Base-by-base conservation (phyloP, 2,113 vertebrate genomes). In the Sinosuthora webbiana region DNA sequence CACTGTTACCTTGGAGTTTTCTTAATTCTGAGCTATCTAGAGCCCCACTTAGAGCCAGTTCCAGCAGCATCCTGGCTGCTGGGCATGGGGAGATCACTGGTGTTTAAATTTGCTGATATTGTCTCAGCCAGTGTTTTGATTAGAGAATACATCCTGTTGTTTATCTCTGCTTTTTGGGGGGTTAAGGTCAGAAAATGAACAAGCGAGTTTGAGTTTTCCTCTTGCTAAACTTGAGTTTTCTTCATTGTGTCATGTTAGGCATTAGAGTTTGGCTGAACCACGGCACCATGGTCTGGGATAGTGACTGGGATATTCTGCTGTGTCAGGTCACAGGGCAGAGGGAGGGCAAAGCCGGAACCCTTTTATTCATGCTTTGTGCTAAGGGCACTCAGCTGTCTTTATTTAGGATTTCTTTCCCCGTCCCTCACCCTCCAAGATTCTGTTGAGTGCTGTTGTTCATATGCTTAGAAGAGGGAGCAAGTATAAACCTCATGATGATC, bases 271-370 rank as follows among this genome's bases (percentile, higher is more conserved):
- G 67, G 18, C 86, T 62, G 59, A 80, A 23, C 24, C n/a, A 24
- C 15, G n/a, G 3, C 6, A 21, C 15, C 16, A 2, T 0, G 6
- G 20, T 11, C 23, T 47, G 45, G 45, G 45, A 47, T 47, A 11
- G 9, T 41, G 62, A 3, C 23, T 0, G 5, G n/a, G 44, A 24
- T 52, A 1, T 39, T 85, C 30, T 76, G 30, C 62, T n/a, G 15
- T 1, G 2, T 14, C 4, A 13, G 22, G 27, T 18, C 39, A 6
- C 47, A 21, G 67, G 67, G 44, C 65, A 74, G 62, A 41, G 55
- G 11, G 71, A 12, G 12, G 30, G 45, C 69, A 73, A 27, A 31
- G 5, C 59, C 45, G 19, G 31, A 82, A 9, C 7, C 9, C 42
- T 52, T 56, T 45, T 13, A 37, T 52, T 25, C 5, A 1, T 23